A percentile compares a stretch with the other conserved stretches of the same genome.
phyloP scores from a whole-genome alignment of 2,113 vertebrate species.

The Cricetomys ansorgei region DNA sequence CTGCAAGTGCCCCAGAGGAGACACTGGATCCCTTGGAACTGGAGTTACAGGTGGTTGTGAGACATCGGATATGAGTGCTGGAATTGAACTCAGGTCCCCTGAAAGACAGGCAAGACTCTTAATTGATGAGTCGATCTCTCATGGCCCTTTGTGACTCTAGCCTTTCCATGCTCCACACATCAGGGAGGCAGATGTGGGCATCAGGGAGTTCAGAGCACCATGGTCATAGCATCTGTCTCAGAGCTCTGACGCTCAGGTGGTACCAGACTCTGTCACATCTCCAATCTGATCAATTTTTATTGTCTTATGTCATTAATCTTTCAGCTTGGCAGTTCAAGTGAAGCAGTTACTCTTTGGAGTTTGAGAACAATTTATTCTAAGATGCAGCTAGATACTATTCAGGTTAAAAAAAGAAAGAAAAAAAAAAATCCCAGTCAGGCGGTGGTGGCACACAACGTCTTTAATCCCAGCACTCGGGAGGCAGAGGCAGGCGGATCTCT shows the following conservation, averaged over 20 bases:
- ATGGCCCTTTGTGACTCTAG: background rate
- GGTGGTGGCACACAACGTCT: too few species aligned
- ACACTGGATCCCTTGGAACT: background rate
- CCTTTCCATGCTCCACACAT: background rate
- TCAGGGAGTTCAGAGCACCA: background rate
- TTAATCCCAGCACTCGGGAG: too few species aligned
- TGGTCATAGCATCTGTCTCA: background rate
- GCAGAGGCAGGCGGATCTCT: too few species aligned
- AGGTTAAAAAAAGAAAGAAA: background rate
- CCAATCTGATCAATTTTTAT: slow-evolving; percentile 2
- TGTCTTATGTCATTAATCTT: background rate
- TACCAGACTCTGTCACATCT: background rate
- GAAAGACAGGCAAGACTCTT: background rate
- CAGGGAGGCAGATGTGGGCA: background rate
- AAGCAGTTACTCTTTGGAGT: background rate
- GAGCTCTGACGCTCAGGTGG: background rate
- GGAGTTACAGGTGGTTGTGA: background rate
- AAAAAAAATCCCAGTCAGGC: too few species aligned
- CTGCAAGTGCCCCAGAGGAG: background rate
- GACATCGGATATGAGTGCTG: background rate
- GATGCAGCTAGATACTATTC: background rate
- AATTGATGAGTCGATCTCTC: background rate
- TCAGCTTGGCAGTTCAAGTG: background rate
- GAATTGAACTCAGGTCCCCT: background rate
- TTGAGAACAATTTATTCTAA: slow-evolving; percentile 13